Conservation (phyloP, 2,797 vertebrate genomes). For the Dryobates pubescens region DNA sequence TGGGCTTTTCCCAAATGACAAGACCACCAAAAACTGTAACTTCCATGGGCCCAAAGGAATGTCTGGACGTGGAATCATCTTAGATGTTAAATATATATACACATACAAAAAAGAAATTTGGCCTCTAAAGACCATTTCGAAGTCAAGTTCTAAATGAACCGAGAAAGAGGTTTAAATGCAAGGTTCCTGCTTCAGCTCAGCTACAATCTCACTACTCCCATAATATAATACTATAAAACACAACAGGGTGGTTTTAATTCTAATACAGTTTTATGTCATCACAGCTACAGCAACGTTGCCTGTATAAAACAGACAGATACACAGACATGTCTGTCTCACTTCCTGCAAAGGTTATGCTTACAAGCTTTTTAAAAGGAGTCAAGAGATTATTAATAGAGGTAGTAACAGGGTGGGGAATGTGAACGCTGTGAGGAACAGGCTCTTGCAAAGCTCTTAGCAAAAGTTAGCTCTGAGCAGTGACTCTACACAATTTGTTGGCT, state of each 20-base stretch:
- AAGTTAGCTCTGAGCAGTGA: not conserved
- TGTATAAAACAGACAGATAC: constrained; percentile 33
- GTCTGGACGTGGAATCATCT: not conserved
- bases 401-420: not conserved
- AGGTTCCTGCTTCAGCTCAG: not conserved
- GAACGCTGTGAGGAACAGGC: not conserved
- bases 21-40: not conserved
- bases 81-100: not conserved
- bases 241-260: constrained; percentile 3
- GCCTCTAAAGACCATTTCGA: not conserved
- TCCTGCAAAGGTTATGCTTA: constrained; percentile 27
- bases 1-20: not conserved
- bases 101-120: not conserved
- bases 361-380: constrained; percentile 28
- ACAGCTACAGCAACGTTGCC: constrained; percentile 26
- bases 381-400: constrained; percentile 7
- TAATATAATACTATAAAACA: constrained; percentile 25
- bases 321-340: constrained; percentile 34
- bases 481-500: not conserved
- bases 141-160: not conserved
- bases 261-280: constrained; percentile 33
- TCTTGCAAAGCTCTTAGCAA: not conserved
- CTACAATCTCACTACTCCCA: not conserved
- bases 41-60: not conserved
- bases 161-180: not conserved